Base-by-base conservation (phyloP, 2,888 invertebrate species). In the Cosmorhoe ocellata region DNA sequence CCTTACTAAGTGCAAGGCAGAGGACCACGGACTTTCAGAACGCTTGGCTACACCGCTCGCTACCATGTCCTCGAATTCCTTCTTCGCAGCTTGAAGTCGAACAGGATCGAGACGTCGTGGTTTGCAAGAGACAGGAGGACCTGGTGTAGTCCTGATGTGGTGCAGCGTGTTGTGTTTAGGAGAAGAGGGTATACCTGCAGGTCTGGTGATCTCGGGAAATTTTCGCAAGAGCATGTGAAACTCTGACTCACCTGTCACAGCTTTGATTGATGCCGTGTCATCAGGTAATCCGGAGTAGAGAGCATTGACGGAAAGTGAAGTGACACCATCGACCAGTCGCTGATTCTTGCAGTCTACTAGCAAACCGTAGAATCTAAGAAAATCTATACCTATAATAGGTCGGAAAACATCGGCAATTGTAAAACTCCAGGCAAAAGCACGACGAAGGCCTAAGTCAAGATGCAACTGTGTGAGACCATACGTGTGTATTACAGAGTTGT, bases 361-460 rank as follows among this genome's bases (percentile, higher is more conserved):
- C 18, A 43, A 10, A 6, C 27, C 12, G 7, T 43, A 43, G 27
- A 34, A 34, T 8, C 14, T 22, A 1, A 44, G 7, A 18, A 44
- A 44, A 10, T 44, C 44, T 1, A 44, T 13, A 1, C 44, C 44
- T 9, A 44, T 38, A 3, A 45, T 45, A 3, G 37, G 13, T 10
- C 26, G 37, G n/a, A 24, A 14, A 10, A 45, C 45, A 24, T 45
- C 38, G 3, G 38, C 37, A 1, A 45, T 18, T 3, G 38, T 45
- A 9, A 45, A 45, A 14, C 14, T n/a, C 45, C 45, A 45, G 11
- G 13, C 6, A 10, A 45, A 45, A 0, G 31, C 32, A 13, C 45
- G 45, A 1, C 45, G 11, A n/a, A 45, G 32, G 1, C 45, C 38
- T 11, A 45, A 10, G 8, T 45, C 26, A 22, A 44, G 8, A 0